Conservation (phyloP, 2,113 vertebrate genomes). For the Lichenostomus cassidix region DNA sequence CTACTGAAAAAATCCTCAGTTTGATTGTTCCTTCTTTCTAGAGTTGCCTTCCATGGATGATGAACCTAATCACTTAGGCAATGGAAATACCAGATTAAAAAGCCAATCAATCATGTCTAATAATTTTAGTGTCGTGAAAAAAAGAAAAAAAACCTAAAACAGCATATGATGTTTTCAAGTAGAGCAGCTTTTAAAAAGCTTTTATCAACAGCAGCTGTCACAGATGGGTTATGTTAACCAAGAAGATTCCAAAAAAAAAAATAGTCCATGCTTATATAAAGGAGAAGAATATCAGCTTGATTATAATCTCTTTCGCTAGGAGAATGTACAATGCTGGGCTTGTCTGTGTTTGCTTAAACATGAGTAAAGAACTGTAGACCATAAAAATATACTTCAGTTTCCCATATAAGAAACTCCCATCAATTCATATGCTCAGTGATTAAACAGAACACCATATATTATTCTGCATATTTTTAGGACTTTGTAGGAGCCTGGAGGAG, state of each 20-base stretch:
- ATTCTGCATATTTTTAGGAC: neutral
- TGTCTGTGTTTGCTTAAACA: neutral
- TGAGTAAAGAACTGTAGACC: neutral
- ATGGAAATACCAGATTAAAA: neutral
- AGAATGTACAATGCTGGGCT: neutral
- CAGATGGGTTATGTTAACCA: slow-evolving; percentile 59
- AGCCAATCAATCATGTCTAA: neutral
- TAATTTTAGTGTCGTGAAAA: neutral
- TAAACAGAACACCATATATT: neutral
- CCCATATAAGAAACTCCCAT: neutral
- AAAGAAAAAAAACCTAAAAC: neutral
- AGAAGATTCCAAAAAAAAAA: slow-evolving; percentile 37
- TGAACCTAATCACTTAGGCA: neutral
- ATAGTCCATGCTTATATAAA: neutral
- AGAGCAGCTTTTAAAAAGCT: slow-evolving; percentile 8
- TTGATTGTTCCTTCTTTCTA: neutral
- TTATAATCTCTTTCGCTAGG: neutral
- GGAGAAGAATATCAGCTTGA: slow-evolving; percentile 30
- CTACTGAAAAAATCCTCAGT: neutral
- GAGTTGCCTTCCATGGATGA: neutral
- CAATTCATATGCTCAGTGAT: neutral
- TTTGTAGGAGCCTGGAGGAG: neutral
- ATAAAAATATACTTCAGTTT: neutral
- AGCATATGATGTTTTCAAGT: neutral
- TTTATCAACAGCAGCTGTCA: slow-evolving; percentile 61